phyloP scores from a whole-genome alignment of 2,797 vertebrate species.

The Poecilia velifera region DNA sequence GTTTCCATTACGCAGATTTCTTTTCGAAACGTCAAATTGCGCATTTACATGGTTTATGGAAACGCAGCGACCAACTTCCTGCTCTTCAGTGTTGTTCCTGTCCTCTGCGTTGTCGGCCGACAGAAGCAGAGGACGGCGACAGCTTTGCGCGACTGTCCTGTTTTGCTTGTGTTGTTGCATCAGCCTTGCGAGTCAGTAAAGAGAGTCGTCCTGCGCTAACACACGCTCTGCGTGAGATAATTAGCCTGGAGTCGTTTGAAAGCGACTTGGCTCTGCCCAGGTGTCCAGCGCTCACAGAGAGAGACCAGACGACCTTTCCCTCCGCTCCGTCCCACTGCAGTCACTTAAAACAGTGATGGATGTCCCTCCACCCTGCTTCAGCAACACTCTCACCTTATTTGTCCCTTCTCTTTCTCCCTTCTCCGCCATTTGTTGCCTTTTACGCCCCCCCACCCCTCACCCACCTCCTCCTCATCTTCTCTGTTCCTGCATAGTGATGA shows the following conservation, averaged over 20 bases:
- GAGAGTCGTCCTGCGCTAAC: constrained; percentile 58
- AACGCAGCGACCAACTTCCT: background rate
- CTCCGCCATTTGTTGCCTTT: constrained; percentile 17
- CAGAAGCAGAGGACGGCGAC: background rate
- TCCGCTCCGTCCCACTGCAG: constrained; percentile 68
- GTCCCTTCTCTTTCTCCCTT: constrained; percentile 35
- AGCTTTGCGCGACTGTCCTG: constrained; percentile 18
- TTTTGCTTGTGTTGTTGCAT: constrained; percentile 38
- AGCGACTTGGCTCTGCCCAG: constrained; percentile 58
- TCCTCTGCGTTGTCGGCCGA: constrained; percentile 12
- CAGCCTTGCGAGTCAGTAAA: constrained; percentile 55
- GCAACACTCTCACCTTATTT: constrained; percentile 37
- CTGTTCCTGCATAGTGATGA: constrained; percentile 52
- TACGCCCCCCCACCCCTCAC: background rate
- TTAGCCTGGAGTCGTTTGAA: constrained; percentile 69
- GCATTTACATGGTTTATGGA: too few relatives aligned
- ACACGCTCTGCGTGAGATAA: constrained; percentile 57
- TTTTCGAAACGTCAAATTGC: too few relatives aligned
- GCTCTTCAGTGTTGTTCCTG: background rate
- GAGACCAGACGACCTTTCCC: constrained; percentile 67
- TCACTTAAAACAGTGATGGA: constrained; percentile 79
- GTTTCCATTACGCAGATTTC: too few relatives aligned
- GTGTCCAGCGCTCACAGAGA: constrained; percentile 64
- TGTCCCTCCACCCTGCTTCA: constrained; percentile 49
- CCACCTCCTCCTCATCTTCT: constrained; percentile 20